Evolutionary conservation across 2,113 vertebrate genomes (phyloP).

Genomic region (Pongo abelii): DNA sequence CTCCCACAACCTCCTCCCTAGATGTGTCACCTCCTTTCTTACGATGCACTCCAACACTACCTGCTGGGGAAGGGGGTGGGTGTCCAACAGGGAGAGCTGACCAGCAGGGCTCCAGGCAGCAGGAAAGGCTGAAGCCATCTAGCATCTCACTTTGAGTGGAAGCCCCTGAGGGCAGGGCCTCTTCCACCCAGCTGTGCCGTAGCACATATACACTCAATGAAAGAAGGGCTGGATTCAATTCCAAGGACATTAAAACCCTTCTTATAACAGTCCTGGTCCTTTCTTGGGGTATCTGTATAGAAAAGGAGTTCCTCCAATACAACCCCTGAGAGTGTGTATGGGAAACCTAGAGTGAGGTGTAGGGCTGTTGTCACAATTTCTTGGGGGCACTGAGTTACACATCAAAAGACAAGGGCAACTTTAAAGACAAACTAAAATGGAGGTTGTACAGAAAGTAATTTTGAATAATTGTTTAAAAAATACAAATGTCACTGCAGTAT

Average conservation of each 20-base stretch:
- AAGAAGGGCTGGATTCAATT: neutral
- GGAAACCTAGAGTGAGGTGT: neutral
- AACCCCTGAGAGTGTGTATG: fast-evolving
- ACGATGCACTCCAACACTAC: neutral
- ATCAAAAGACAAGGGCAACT: neutral
- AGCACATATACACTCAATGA: neutral
- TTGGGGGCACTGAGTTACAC: neutral
- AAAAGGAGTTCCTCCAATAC: neutral
- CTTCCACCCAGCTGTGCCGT: neutral
- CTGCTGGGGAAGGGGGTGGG: neutral
- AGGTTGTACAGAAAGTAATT: neutral
- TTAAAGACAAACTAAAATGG: neutral
- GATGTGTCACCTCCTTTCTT: neutral
- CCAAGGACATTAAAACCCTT: neutral
- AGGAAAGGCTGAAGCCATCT: neutral
- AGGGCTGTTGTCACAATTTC: neutral
- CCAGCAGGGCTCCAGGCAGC: neutral
- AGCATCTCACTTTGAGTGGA: neutral
- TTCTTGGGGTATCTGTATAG: neutral
- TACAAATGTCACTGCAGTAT: neutral
- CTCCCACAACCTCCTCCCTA: neutral
- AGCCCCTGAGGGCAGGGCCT: neutral
- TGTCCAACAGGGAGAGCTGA: neutral
- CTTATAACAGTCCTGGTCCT: neutral
- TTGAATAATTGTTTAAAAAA: constrained; percentile 40